phyloP scores from a whole-genome alignment of 2,797 vertebrate species.

The Cirrhinus mrigala region DNA sequence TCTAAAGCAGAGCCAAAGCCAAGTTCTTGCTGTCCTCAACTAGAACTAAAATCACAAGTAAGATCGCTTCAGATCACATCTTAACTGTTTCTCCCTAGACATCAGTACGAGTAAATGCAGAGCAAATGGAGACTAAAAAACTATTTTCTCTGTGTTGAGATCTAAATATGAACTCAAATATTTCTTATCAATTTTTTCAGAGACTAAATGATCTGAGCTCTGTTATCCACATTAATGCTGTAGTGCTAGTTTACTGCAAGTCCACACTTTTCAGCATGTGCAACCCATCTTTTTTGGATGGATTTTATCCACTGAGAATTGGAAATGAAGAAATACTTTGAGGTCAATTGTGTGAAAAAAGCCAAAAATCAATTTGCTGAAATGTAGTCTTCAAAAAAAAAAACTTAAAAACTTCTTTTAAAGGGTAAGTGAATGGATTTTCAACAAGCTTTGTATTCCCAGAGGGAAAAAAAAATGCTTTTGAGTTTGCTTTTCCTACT shows the following conservation, averaged over 20 bases:
- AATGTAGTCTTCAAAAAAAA: not conserved
- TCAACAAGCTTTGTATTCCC: not conserved
- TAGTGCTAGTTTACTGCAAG: not conserved
- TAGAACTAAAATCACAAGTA: not conserved
- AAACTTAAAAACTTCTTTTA: not conserved
- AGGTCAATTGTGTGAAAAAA: not conserved
- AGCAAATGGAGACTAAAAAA: not conserved
- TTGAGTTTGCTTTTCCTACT: too few relatives aligned
- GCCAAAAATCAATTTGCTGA: not conserved
- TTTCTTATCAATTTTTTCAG: not conserved
- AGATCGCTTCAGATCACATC: not conserved
- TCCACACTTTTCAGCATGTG: not conserved
- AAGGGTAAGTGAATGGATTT: not conserved
- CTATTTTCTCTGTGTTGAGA: not conserved
- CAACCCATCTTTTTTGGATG: not conserved
- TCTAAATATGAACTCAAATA: not conserved
- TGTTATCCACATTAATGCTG: not conserved
- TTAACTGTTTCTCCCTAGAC: not conserved
- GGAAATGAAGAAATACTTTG: not conserved
- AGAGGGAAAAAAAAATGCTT: not conserved
- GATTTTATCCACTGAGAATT: not conserved
- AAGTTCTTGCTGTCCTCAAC: not conserved
- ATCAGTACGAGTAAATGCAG: not conserved
- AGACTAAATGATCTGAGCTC: not conserved
- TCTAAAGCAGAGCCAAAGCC: not conserved